Conservation (phyloP, 2,888 invertebrate species). For the Megaustenia siamemsis region DNA sequence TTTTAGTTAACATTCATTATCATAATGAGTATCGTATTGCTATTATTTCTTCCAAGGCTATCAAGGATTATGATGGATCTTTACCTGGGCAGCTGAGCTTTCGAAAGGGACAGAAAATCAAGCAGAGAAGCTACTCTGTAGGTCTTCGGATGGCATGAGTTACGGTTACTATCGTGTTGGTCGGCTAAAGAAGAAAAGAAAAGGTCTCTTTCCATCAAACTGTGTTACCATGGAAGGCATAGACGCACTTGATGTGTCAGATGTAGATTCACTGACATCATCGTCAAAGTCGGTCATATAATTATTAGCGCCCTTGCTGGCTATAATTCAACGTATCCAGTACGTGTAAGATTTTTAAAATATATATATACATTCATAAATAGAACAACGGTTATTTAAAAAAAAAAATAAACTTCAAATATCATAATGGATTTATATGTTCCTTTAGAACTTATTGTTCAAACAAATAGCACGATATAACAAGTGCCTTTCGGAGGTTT, state of each 20-base stretch:
- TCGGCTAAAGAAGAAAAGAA: constrained; percentile 37
- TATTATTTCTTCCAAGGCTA: constrained; percentile 13
- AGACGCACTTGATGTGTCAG: not conserved
- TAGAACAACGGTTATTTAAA: not conserved
- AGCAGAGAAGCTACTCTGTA: not conserved
- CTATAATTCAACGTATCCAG: too few relatives aligned
- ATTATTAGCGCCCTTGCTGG: not conserved
- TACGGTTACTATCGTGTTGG: constrained; percentile 51
- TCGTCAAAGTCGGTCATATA: not conserved
- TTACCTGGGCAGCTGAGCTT: constrained; percentile 50
- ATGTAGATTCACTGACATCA: not conserved
- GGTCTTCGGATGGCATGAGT: constrained; percentile 19
- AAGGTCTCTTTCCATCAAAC: constrained; percentile 44
- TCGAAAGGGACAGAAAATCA: constrained; percentile 45
- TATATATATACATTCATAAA: not conserved
- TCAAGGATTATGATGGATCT: constrained; percentile 38
- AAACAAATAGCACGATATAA: too few relatives aligned
- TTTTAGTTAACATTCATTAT: not conserved
- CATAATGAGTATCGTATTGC: not conserved
- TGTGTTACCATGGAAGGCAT: not conserved
- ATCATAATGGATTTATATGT: not conserved
- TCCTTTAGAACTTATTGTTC: not conserved
- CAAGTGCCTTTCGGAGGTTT: too few relatives aligned
- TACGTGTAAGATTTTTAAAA: too few relatives aligned
- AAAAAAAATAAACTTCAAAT: not conserved